Evolutionary conservation across 2,113 vertebrate species (phyloP), one percentile per base, ranked within the genome.

Genomic region (Anarrhichthys ocellatus): DNA sequence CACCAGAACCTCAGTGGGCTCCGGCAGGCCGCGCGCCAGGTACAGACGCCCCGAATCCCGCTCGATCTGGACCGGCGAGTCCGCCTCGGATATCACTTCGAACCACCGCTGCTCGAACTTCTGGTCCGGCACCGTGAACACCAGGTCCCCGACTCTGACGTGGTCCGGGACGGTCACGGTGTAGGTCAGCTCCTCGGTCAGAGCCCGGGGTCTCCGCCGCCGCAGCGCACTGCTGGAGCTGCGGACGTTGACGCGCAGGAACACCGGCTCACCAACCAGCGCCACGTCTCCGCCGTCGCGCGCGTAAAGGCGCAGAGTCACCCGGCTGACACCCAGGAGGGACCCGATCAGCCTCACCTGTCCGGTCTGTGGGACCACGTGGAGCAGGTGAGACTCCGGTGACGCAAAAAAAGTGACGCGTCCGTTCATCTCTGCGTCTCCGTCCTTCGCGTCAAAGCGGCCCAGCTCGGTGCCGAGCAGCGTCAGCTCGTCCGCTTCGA

Each of bases 111-210:
- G 93, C 69, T 92, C 73, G 62, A 96, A 96, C 75, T 83, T 93
- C 74, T 89, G 90, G 69, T 94, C 95, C 29, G 96, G 96, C 10
- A 97, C 92, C 14, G 95, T 97, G 92, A 96, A 97, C 20, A 97
- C 92, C 74, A 95, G 84, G 74, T 96, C 96, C 1, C 97, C 96
- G 52, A 94, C 89, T 20, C 91, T 73, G 8, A 90, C 92, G 42
- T 94, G 93, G 24, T 89, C 92, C 3, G 96, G 91, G 7, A 96
- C 93, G 2, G 90, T 91, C n/a, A 97, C 96, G 1, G 93, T 95
- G 92, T 96, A 95, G 65, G 77, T 87, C 29, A 90, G 74, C 54
- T 95, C 94, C 44, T 92, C 90, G 18, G 90, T 74, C 29, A 93
- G 88, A 1, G 90, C 89, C 46, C 95, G 90, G n/a, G 90, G 77